Percentiles rank a stretch among this genome's conserved stretches.
These are phyloP conservation scores for Tarsius wallacei DNA, from an alignment of 2,797 vertebrate species.

Conservation along the genomic window DNA sequence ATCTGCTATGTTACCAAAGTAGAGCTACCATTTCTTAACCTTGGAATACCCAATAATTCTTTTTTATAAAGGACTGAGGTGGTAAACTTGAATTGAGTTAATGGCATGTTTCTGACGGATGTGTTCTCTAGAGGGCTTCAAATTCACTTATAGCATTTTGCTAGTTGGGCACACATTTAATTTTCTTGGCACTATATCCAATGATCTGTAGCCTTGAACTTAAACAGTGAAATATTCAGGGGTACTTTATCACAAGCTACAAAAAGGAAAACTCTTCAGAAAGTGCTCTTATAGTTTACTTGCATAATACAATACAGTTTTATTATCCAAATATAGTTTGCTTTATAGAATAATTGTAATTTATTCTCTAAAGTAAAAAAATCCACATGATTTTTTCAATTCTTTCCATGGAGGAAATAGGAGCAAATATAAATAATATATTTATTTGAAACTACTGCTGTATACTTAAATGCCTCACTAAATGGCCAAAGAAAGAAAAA, in stretches of 20 bases:
- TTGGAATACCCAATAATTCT: conserved; percentile 60
- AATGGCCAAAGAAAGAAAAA: not conserved
- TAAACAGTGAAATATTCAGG: conserved; percentile 70
- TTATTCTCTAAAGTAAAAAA: conserved; percentile 13
- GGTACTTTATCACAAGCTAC: conserved; percentile 60
- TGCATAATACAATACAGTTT: not conserved
- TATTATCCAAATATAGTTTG: not conserved
- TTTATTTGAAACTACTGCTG: not conserved
- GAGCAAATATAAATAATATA: not conserved
- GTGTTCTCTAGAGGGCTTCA: conserved; percentile 72
- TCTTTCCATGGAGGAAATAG: not conserved
- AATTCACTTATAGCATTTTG: conserved; percentile 75
- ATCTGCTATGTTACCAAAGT: conserved; percentile 5
- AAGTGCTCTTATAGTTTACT: conserved; percentile 43
- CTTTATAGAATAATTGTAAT: not conserved
- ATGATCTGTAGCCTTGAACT: conserved; percentile 80
- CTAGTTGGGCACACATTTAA: conserved; percentile 81
- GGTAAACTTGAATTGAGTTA: conserved; percentile 60
- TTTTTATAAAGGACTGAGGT: not conserved
- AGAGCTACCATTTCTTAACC: conserved; percentile 63
- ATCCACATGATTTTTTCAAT: not conserved
- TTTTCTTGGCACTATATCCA: conserved; percentile 79
- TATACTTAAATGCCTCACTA: not conserved
- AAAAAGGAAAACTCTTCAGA: conserved; percentile 41
- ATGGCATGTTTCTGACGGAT: conserved; percentile 71